A percentile compares a stretch with the other conserved stretches of the same genome.
phyloP scores from a whole-genome alignment of 2,888 invertebrate species.

The Melinaea menophilus region DNA sequence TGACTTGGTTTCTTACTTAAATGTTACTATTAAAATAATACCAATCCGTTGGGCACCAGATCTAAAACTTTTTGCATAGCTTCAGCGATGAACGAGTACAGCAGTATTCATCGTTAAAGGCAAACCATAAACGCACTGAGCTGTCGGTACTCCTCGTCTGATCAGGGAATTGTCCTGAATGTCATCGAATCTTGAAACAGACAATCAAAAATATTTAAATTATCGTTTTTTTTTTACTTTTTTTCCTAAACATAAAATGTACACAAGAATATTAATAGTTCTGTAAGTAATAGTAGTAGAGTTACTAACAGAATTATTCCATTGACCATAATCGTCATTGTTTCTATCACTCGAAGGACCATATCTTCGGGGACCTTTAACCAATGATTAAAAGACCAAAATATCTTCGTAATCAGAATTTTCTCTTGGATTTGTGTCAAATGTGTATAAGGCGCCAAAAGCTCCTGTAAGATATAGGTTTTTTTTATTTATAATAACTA shows the following conservation, averaged over 20 bases:
- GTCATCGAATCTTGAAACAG: slow-evolving; percentile 25
- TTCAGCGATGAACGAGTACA: slow-evolving; percentile 3
- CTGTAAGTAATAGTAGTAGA: too few relatives aligned
- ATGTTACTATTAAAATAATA: not conserved
- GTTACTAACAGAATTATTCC: slow-evolving; percentile 17
- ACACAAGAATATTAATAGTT: not conserved
- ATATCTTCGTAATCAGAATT: slow-evolving; percentile 4
- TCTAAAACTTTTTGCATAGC: slow-evolving; percentile 4
- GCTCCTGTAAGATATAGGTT: not conserved
- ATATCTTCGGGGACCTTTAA: slow-evolving; percentile 13
- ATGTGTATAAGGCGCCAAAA: not conserved
- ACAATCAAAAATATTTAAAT: not conserved
- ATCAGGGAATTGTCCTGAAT: slow-evolving; percentile 24
- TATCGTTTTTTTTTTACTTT: too few relatives aligned
- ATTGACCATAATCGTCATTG: slow-evolving; percentile 9
- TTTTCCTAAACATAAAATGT: not conserved
- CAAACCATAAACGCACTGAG: slow-evolving; percentile 26
- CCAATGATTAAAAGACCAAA: slow-evolving; percentile 20
- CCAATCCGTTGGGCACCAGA: not conserved
- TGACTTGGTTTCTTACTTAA: not conserved
- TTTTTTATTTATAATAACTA: not conserved
- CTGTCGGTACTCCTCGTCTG: slow-evolving; percentile 24
- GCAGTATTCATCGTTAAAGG: slow-evolving; percentile 22
- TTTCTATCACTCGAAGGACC: slow-evolving; percentile 1
- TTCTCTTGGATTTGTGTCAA: not conserved